A percentile compares a stretch with the other conserved stretches of the same genome.
phyloP scores from a whole-genome alignment of 2,888 invertebrate species.

The Galeruca laticollis region DNA sequence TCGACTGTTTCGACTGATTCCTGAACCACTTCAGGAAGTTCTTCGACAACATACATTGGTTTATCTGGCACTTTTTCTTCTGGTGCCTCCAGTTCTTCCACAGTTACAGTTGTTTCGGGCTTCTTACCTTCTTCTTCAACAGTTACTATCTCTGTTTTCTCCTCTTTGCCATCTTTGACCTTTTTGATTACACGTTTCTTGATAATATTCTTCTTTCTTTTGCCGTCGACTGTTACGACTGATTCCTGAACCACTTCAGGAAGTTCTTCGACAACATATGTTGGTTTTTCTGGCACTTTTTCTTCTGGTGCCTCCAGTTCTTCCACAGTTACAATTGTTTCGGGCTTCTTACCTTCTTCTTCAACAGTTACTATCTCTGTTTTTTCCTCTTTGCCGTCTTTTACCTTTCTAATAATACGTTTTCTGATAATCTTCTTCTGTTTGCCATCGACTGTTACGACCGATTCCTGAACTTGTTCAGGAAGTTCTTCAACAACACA shows the following conservation, averaged over 20 bases:
- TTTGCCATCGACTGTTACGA: slow-evolving; percentile 45
- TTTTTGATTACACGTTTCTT: slow-evolving; percentile 60
- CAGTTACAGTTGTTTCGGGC: slow-evolving; percentile 61
- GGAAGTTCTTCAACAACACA: slow-evolving; percentile 51
- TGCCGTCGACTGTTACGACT: slow-evolving; percentile 48
- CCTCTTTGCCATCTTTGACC: slow-evolving; percentile 60
- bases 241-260: slow-evolving; percentile 56
- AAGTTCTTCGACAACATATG: slow-evolving; percentile 51
- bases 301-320: slow-evolving; percentile 46
- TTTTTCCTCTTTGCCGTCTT: slow-evolving; percentile 56
- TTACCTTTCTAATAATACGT: slow-evolving; percentile 44
- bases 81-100: slow-evolving; percentile 48
- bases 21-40: slow-evolving; percentile 50
- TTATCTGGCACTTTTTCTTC: slow-evolving; percentile 9
- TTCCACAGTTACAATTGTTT: slow-evolving; percentile 55
- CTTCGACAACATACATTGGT: slow-evolving; percentile 41
- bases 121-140: slow-evolving; percentile 62
- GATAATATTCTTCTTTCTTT: slow-evolving; percentile 55
- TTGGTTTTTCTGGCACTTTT: slow-evolving; percentile 11
- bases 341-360: slow-evolving; percentile 57
- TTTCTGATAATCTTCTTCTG: slow-evolving; percentile 52
- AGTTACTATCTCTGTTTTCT: slow-evolving; percentile 50
- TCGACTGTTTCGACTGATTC: slow-evolving; percentile 56
- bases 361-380: slow-evolving; percentile 60
- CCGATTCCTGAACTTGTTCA: slow-evolving; percentile 51